Evolutionary conservation across 2,888 invertebrate genomes (phyloP).

Genomic region (Slavum lentiscoides): DNA sequence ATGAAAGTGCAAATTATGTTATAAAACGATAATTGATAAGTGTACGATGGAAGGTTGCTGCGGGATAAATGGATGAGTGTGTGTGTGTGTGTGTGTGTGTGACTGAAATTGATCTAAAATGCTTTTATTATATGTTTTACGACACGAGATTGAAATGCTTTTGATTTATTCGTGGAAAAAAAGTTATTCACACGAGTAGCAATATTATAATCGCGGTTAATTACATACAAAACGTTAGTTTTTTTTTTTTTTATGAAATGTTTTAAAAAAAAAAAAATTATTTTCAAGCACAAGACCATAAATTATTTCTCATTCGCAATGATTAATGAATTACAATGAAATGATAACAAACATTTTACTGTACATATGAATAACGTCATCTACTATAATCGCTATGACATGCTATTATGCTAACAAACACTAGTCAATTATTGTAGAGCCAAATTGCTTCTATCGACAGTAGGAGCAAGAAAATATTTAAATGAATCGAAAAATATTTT

Average conservation of each 20-base stretch:
- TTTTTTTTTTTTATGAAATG: too few species aligned
- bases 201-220: too few species aligned
- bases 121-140: background rate
- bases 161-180: background rate
- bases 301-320: background rate
- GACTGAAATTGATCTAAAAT: background rate
- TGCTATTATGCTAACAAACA: background rate
- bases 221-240: too few species aligned
- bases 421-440: background rate
- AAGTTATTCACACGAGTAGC: too few species aligned
- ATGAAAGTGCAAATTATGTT: too few species aligned
- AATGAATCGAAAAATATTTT: background rate
- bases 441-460: background rate
- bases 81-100: background rate
- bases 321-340: background rate
- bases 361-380: background rate
- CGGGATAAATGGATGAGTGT: background rate
- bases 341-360: background rate
- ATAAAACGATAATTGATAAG: too few species aligned
- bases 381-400: background rate
- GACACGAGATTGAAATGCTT: background rate
- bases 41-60: background rate
- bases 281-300: background rate
- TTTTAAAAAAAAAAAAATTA: too few species aligned
- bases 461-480: constrained; percentile 13